These are phyloP conservation scores for Triplophysa tibetana DNA, from an alignment of 2,113 vertebrate genomes.

Conservation along the genomic window DNA sequence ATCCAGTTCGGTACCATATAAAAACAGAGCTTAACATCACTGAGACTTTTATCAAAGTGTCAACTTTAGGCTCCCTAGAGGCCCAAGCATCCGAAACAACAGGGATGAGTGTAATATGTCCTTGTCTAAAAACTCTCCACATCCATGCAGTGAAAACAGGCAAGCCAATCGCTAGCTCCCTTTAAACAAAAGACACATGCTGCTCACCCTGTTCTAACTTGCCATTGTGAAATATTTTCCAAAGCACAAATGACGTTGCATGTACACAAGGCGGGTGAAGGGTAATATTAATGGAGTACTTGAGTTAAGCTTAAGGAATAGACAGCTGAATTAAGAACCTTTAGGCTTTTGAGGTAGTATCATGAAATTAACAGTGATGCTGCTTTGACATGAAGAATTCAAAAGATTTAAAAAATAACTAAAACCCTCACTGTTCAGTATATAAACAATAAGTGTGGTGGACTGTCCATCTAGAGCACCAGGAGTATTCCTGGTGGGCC, in stretches of 20 bases:
- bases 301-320: background rate
- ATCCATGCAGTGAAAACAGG: conserved; percentile 28
- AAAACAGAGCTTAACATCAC: background rate
- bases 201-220: conserved; percentile 36
- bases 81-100: conserved; percentile 31
- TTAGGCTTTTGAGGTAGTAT: background rate
- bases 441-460: too few species aligned
- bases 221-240: conserved; percentile 32
- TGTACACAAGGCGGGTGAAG: conserved; percentile 14
- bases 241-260: conserved; percentile 16
- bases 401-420: background rate
- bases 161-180: conserved; percentile 20
- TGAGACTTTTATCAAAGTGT: background rate
- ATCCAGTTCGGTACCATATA: too few species aligned
- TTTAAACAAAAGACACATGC: conserved; percentile 38
- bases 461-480: too few species aligned
- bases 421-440: background rate
- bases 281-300: background rate
- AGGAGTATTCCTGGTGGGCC: too few species aligned
- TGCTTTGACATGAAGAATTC: background rate
- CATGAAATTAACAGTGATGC: background rate
- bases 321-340: background rate
- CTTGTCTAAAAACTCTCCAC: conserved; percentile 34
- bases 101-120: conserved; percentile 34
- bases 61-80: background rate